Evolutionary conservation across 1,140 invertebrate genomes (phyloP), one percentile per base, ranked within the genome.

Genomic region (Rhyzopertha dominica): DNA sequence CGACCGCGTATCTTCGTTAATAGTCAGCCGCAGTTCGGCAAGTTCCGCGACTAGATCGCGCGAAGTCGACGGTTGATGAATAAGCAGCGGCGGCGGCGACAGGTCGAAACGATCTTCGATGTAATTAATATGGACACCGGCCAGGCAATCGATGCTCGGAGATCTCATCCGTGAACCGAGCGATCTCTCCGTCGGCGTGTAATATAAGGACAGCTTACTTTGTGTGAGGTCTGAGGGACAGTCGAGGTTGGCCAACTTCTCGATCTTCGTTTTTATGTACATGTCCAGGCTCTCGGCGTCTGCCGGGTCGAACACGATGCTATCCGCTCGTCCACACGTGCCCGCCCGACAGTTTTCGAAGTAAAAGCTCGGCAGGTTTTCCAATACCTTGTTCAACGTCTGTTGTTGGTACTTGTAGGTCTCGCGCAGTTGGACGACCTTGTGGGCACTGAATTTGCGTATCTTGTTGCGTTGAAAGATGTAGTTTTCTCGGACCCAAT

Each of bases 361-460:
- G 68, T 96, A 89, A 5, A 93, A 71, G 58, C 80, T 88, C n/a
- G 92, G 92, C 52, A 97, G 72, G 62, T 92, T 95, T 63, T 97
- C 93, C 23, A 97, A 65, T 1, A 97, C 84, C 66, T 95, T 95
- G 68, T 94, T 91, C 5, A 97, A 68, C 3, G 91, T 92, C 66
- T 92, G 88, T 64, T 95, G 92, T 64, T 94, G 90, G 58, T 93
- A 90, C 68, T 95, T 95, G 75, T 93, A 95, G 4, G 88, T 90
- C 66, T 95, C 91, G 5, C 90, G 79, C 3, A 95, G 70, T 31
- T 88, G 76, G 10, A 94, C 68, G 23, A 95, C 81, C 65, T 96
- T 92, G 59, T 93, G 87, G 0, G 88, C 82, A 66, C 90, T 92
- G 70, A 95, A 97, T 66, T 96, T 95, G 10, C 91, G 76, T 39